phyloP scores from a whole-genome alignment of 2,797 vertebrate species.

The Aeoliscus strigatus region DNA sequence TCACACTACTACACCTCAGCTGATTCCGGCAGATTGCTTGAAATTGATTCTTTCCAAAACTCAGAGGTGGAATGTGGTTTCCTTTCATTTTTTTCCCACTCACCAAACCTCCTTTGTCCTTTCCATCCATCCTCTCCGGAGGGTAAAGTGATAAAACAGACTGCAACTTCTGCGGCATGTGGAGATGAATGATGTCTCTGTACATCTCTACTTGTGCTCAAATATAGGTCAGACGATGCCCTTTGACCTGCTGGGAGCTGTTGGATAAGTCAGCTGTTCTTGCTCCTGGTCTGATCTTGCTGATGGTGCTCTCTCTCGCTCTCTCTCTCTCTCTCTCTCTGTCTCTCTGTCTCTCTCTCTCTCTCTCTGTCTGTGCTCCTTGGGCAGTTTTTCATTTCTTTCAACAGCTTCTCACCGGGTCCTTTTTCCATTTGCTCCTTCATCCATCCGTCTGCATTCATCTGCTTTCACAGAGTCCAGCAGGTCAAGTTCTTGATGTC shows the following conservation, averaged over 20 bases:
- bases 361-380: too few species aligned
- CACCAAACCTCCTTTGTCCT: constrained; percentile 46
- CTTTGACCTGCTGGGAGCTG: constrained; percentile 48
- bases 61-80: background rate
- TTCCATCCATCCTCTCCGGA: constrained; percentile 45
- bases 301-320: constrained; percentile 54
- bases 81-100: constrained; percentile 27
- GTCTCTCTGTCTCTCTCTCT: too few species aligned
- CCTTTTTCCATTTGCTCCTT: constrained; percentile 28
- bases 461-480: constrained; percentile 36
- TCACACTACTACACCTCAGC: too few species aligned
- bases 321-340: too few species aligned
- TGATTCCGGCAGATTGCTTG: too few species aligned
- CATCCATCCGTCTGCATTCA: constrained; percentile 37
- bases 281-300: constrained; percentile 30
- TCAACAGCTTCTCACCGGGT: constrained; percentile 29
- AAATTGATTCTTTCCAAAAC: too few species aligned
- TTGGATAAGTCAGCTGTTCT: constrained; percentile 39
- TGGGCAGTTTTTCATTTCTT: constrained; percentile 41
- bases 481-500: constrained; percentile 20
- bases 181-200: constrained; percentile 56
- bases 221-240: constrained; percentile 51
- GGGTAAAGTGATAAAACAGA: constrained; percentile 59
- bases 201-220: constrained; percentile 44
- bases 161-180: constrained; percentile 19